Base-by-base conservation (phyloP, 2,797 vertebrate genomes). In the Diplodus sargus region DNA sequence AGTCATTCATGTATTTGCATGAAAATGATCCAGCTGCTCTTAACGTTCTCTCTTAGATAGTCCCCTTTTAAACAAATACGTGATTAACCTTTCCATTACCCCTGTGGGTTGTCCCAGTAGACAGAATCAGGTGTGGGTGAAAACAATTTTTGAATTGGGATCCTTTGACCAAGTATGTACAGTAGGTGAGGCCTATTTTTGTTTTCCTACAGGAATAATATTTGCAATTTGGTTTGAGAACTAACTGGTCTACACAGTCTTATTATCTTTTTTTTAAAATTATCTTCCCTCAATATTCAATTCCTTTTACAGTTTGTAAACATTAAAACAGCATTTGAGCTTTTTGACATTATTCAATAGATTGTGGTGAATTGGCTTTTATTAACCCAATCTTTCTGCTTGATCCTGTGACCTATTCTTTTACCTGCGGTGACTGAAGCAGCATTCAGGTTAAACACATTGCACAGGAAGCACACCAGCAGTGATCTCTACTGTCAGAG, bases 11-110 rank as follows among this genome's bases (percentile, higher is more conserved):
- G 34, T 59, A 15, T 54, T 39, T n/a, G 14, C 30, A 43, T 54
- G 22, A 25, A 1, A 48, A 17, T 47, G 18, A 61, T 47, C 11
- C 16, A 23, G 28, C 30, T 59, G 52, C 22, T 63, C 3, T 66
- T 17, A 45, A 17, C 7, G 54, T 39, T 61, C n/a, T 30, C 49
- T 12, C 17, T 4, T 18, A 45, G 12, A 47, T 51, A 28, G 16
- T 34, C 12, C 30, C 18, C 2, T 59, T 74, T 49, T 63, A 12
- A 22, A 64, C n/a, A 49, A 62, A 72, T 11, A n/a, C 58, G 42
- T 70, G 28, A 64, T 77, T 77, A 64, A 51, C 59, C 51, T 77
- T 63, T 54, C n/a, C 9, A 4, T 39, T 5, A 42, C 16, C 45
- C 15, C 59, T 58, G 6, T 12, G 45, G 20, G 1, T 63, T 70